phyloP scores from a whole-genome alignment of 2,888 invertebrate species.

The Nymphalis urticae region DNA sequence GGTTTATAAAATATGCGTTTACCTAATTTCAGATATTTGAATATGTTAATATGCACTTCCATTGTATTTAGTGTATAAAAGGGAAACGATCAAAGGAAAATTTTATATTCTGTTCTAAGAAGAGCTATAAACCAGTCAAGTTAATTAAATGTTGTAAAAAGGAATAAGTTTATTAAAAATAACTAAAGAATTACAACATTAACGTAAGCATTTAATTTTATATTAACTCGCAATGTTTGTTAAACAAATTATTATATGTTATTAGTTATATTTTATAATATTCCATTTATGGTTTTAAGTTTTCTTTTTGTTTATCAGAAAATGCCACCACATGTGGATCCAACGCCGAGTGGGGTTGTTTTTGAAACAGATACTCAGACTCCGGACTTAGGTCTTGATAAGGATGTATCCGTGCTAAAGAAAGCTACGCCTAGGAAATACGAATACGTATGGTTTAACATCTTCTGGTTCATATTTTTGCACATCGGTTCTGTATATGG shows the following conservation, averaged over 20 bases:
- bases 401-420: constrained; percentile 80
- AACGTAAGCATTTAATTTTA: no score
- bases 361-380: constrained; percentile 85
- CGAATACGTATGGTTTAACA: constrained; percentile 87
- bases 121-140: neutral
- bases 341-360: constrained; percentile 80
- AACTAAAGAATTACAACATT: neutral
- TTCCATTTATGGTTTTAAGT: no score
- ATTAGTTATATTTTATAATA: neutral
- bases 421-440: constrained; percentile 75
- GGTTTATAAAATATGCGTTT: neutral
- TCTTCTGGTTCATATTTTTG: constrained; percentile 84
- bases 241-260: no score
- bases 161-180: neutral
- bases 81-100: constrained; percentile 2
- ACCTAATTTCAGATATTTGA: constrained; percentile 17
- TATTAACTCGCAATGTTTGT: no score
- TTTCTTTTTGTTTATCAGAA: constrained; percentile 37
- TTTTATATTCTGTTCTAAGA: constrained; percentile 15
- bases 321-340: constrained; percentile 83
- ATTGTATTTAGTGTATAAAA: constrained; percentile 29
- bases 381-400: constrained; percentile 81
- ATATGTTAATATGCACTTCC: constrained; percentile 17
- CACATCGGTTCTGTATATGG: constrained; percentile 86
- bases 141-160: neutral